A percentile compares a stretch with the other conserved stretches of the same genome.
These are phyloP conservation scores for Cephus sareptanus DNA, from an alignment of 2,888 invertebrate genomes.

Conservation along the genomic window DNA sequence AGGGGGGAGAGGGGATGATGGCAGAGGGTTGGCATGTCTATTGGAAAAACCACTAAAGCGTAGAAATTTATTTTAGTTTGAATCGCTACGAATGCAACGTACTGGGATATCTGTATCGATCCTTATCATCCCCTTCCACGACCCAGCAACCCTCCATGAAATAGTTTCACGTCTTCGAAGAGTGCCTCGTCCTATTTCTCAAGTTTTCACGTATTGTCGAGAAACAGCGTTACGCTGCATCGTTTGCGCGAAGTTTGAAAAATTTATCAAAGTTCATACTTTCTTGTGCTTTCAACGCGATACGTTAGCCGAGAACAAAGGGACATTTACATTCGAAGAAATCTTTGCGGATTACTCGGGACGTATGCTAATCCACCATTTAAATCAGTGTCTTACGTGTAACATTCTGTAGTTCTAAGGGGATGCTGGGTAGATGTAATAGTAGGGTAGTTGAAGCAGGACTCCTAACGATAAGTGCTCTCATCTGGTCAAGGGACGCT, in stretches of 20 bases:
- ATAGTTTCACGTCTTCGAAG: background rate
- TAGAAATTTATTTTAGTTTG: background rate
- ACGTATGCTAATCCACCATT: background rate
- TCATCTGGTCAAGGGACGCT: constrained; percentile 19
- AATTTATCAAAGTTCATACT: background rate
- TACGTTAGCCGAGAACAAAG: background rate
- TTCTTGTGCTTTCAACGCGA: background rate
- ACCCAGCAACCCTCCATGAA: background rate
- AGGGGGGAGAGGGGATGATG: background rate
- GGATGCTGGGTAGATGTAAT: background rate
- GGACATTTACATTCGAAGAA: background rate
- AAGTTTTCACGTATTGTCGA: background rate
- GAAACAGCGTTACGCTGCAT: background rate
- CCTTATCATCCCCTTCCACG: background rate
- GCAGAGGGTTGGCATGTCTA: constrained; percentile 11
- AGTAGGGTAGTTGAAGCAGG: background rate
- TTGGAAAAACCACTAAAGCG: constrained; percentile 12
- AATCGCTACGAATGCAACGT: background rate
- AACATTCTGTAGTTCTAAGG: background rate
- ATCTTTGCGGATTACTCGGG: background rate
- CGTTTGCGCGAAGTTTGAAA: background rate
- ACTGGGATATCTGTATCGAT: background rate
- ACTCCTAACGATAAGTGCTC: background rate
- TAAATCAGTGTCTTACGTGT: background rate
- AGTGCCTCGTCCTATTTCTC: background rate